Base-by-base conservation (phyloP, 2,888 invertebrate species). In the Coelinius sp. region DNA sequence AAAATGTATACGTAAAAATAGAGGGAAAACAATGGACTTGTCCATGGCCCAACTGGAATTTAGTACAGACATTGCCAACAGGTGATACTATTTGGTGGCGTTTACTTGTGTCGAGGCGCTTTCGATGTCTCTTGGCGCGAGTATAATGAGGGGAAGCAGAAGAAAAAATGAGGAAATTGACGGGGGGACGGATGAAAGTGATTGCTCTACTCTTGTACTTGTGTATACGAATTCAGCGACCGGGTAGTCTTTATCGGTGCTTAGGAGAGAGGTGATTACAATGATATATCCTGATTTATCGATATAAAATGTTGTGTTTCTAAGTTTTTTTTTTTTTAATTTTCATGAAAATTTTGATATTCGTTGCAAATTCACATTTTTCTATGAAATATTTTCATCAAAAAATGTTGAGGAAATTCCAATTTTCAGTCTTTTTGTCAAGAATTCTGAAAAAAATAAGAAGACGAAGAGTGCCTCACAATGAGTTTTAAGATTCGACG, bases 81-180 rank as follows among this genome's bases (percentile, higher is more conserved):
- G 83, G 83, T 83, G 83, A 83, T 83, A 80, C 76, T 76, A 81
- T 82, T 81, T 76, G 79, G 77, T 74, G 64, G 27, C 25, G 27
- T 59, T 56, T 20, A 35, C 74, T 56, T 17, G 53, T 53, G 56
- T 38, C 17, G 46, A 22, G 25, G 8, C 27, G 25, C 59, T 52
- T 63, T 38, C 25, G 62, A 46, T 76, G 77, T 75, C 79, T 82
- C 76, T 80, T 80, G 77, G 78, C 79, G 69, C 75, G 71, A 70
- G 78, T 79, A 81, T 83, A 82, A 83, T 53, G 53, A 53, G 25
- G 3, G 27, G n/a, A 27, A 52, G 52, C 24, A 56, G 53, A 27
- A 44, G 53, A 68, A 52, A 67, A 38, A 22, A 22, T 25, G 64
- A 64, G 25, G 35, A 31, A n/a, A 17, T 31, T 14, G 31, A 7